Percentiles rank a stretch among this genome's conserved stretches.
These are phyloP conservation scores for Ectropis crepuscularia DNA, from an alignment of 2,888 invertebrate species.

Conservation along the genomic window DNA sequence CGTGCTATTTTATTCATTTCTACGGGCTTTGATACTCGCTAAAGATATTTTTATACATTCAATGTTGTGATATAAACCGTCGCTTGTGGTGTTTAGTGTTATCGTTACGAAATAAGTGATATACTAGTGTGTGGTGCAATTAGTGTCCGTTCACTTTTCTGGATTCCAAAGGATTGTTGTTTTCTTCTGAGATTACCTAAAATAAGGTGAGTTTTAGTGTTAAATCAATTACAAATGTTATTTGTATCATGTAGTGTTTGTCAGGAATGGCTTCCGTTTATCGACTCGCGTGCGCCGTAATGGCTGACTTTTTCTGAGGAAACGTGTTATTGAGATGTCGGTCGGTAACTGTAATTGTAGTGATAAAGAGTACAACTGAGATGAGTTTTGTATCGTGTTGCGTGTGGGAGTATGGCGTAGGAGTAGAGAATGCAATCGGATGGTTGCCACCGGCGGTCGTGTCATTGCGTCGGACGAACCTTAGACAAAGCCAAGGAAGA, in stretches of 20 bases:
- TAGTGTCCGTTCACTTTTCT: slow-evolving; percentile 70
- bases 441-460: slow-evolving; percentile 46
- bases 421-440: slow-evolving; percentile 62
- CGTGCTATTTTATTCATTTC: slow-evolving; percentile 74
- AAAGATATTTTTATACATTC: slow-evolving; percentile 70
- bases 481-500: slow-evolving; percentile 10
- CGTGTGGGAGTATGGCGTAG: slow-evolving; percentile 68
- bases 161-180: slow-evolving; percentile 80
- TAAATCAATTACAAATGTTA: slow-evolving; percentile 30
- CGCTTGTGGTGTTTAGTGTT: slow-evolving; percentile 77
- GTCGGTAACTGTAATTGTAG: slow-evolving; percentile 42
- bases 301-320: slow-evolving; percentile 77
- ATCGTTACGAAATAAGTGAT: slow-evolving; percentile 70
- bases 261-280: slow-evolving; percentile 80
- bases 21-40: slow-evolving; percentile 72
- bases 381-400: slow-evolving; percentile 54
- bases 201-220: slow-evolving; percentile 66
- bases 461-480: slow-evolving; percentile 24
- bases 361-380: slow-evolving; percentile 43
- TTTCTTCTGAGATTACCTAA: slow-evolving; percentile 62
- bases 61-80: slow-evolving; percentile 76
- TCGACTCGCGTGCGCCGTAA: slow-evolving; percentile 82
- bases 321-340: slow-evolving; percentile 52
- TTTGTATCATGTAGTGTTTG: slow-evolving; percentile 69
- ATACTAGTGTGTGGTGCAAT: slow-evolving; percentile 77